Evolutionary conservation across 2,888 invertebrate genomes (phyloP), one percentile per base, ranked within the genome.

Genomic region (Platerodrilus igneus): DNA sequence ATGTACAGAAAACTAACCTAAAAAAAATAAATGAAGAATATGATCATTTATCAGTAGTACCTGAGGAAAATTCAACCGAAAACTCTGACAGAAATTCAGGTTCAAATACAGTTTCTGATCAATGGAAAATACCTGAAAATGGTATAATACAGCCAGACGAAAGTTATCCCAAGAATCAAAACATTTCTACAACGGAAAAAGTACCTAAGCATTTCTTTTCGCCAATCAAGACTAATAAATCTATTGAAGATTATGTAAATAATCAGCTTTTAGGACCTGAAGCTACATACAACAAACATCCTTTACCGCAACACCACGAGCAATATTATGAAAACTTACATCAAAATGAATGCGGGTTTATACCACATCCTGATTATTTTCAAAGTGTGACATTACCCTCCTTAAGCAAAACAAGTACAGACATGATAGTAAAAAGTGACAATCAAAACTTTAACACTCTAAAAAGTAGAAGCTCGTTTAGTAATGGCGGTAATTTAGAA

Each of bases 11-110:
- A 53, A 67, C 66, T 22, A 67, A 72, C 64, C 48, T 72, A 60
- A 63, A 74, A 62, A 66, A 70, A 62, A 55, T 75, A 56, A 55
- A 67, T 56, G 69, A 78, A 53, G 73, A 76, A 62, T 86, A 84
- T 66, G 83, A 86, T 65, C 83, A 84, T 62, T 72, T 86, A 29
- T 83, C 83, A 41, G 79, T 86, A 14, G 86, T 86, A 26, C 82
- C 83, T 4, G 86, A 86, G 60, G 86, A 86, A 57, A 80, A 75
- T 11, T 66, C 66, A 3, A 60, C 62, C 16, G 68, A 68, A 47
- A 68, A 67, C 41, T 67, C 67, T 6, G 67, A 67, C 23, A 59
- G 57, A 41, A 64, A 58, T 41, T 64, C 64, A 5, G 53, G 53
- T 35, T 38, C 37, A 22, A 37, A 44, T 3, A 41, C 52, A 5